Conservation (phyloP, 2,113 vertebrate genomes). For the Podarcis raffonei region DNA sequence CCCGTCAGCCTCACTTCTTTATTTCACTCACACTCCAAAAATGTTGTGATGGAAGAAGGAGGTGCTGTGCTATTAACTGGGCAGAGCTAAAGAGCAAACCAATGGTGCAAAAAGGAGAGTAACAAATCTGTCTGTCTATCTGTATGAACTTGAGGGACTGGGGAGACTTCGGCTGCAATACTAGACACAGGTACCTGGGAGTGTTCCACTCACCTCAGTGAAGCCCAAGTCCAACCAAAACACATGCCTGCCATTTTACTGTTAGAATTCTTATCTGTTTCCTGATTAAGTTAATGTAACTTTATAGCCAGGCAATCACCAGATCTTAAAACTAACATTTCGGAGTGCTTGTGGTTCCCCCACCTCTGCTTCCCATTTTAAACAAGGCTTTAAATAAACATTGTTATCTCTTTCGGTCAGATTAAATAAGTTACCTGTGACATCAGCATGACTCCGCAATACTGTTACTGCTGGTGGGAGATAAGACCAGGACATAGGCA, state of each 20-base stretch:
- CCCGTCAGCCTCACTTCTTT: too few relatives aligned
- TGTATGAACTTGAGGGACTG: background rate
- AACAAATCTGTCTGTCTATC: background rate
- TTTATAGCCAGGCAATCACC: slow-evolving; percentile 36
- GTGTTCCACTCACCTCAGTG: too few relatives aligned
- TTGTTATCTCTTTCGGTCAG: slow-evolving; percentile 68
- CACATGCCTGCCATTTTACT: too few relatives aligned
- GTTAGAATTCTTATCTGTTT: background rate
- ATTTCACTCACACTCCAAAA: too few relatives aligned
- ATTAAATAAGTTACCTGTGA: slow-evolving; percentile 74
- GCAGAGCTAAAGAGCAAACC: background rate
- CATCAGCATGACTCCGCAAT: slow-evolving; percentile 70
- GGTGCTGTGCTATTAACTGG: background rate
- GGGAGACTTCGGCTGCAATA: background rate
- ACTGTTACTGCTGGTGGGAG: slow-evolving; percentile 66
- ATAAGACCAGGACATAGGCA: slow-evolving; percentile 47
- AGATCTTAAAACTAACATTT: slow-evolving; percentile 64
- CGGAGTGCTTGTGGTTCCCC: slow-evolving; percentile 57
- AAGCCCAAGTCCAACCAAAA: too few relatives aligned
- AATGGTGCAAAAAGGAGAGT: background rate
- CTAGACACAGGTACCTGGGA: too few relatives aligned
- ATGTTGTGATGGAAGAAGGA: too few relatives aligned
- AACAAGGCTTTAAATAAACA: slow-evolving; percentile 74
- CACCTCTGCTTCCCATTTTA: slow-evolving; percentile 48
- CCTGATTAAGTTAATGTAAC: slow-evolving; percentile 67